Evolutionary conservation across 2,888 invertebrate species (phyloP), one percentile per base, ranked within the genome.

Genomic region (Noctua janthe): DNA sequence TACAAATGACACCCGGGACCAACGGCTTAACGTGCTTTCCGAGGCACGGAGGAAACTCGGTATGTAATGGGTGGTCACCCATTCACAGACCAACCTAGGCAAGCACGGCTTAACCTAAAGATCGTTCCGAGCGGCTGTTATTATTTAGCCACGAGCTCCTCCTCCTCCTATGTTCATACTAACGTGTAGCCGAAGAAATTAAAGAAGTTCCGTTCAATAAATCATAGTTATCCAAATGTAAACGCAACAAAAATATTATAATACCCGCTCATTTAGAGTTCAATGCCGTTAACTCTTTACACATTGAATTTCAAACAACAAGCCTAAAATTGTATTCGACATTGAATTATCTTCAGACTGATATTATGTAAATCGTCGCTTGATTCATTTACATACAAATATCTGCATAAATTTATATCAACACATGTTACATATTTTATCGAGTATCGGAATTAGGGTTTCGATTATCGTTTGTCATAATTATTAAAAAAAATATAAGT

Each of bases 311-410:
- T 87, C 82, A 89, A 84, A 84, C 84, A 89, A 87, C 89, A 87
- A 85, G 80, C 76, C 86, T 87, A 81, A 82, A 87, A 87, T 85
- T 78, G 78, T 85, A 87, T 84, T 88, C 81, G 83, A 89, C 87
- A 87, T 90, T 90, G 90, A 91, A 91, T 86, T 88, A 90, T 88
- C 87, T 78, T 82, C 85, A 81, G 81, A 89, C 90, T 89, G 87
- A 90, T 90, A 87, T 89, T 91, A 92, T 92, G 89, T 90, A 92
- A 92, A 92, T 91, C 78, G 72, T 91, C 77, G 71, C 82, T 82
- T 75, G 78, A 82, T 77, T 87, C 77, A 87, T 91, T 90, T 91
- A 84, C 76, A 92, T 91, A 88, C 81, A 83, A 90, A 90, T 89
- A 89, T 91, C 87, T 90, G 89, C 89, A 88, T 92, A 90, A 89